These are phyloP conservation scores for Chiloscyllium punctatum DNA, from an alignment of 2,797 vertebrate species.

Conservation along the genomic window DNA sequence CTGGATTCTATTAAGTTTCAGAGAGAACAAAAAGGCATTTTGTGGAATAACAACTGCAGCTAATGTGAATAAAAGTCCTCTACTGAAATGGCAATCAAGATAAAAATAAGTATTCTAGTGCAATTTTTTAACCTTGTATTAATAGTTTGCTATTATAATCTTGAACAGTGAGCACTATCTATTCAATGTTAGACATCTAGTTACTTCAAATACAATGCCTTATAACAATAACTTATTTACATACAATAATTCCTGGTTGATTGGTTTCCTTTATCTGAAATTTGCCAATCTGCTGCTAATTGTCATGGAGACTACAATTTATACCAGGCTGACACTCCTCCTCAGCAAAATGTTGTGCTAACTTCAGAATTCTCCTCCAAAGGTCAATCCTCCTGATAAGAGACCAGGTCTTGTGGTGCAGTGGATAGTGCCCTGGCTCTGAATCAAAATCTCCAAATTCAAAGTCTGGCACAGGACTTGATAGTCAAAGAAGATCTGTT, in stretches of 20 bases:
- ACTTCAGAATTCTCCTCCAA: slow-evolving; percentile 15
- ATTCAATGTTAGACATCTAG: neutral
- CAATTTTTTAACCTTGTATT: neutral
- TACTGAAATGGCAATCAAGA: neutral
- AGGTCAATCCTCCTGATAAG: neutral
- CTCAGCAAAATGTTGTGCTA: neutral
- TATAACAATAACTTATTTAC: neutral
- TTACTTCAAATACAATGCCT: neutral
- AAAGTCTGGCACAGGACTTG: too few relatives aligned
- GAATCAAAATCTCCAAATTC: too few relatives aligned
- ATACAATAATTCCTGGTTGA: neutral
- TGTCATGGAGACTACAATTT: neutral
- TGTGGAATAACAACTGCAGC: neutral
- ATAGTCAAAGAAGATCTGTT: too few relatives aligned
- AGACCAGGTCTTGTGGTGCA: neutral
- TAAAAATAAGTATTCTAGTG: neutral
- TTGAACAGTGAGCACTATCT: neutral
- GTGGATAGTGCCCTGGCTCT: too few relatives aligned
- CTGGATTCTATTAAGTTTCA: neutral
- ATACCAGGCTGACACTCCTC: neutral
- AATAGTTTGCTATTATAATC: neutral
- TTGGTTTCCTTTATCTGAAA: neutral
- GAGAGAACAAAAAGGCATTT: neutral
- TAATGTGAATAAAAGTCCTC: neutral
- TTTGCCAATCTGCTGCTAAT: neutral